Conservation (phyloP, 2,113 vertebrate genomes). For the Epinephelus lanceolatus region DNA sequence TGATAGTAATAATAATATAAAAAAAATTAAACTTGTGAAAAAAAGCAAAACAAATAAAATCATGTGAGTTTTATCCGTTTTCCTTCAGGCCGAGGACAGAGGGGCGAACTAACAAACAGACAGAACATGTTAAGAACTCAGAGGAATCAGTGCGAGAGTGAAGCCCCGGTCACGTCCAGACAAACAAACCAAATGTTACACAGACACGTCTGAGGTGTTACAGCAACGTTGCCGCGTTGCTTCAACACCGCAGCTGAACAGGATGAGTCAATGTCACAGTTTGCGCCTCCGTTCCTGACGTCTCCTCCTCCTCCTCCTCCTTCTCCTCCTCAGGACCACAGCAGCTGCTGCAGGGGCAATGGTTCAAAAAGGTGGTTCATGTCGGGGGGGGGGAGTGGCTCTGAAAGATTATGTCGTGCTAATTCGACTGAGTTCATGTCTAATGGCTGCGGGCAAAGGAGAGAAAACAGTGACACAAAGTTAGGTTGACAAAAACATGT, state of each 20-base stretch:
- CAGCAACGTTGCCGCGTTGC: conserved; percentile 61
- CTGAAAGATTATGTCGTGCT: conserved; percentile 92
- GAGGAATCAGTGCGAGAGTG: conserved; percentile 77
- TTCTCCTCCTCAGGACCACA: conserved; percentile 69
- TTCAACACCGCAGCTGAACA: conserved; percentile 74
- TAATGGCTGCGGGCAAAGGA: conserved; percentile 89
- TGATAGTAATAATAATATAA: conserved; percentile 58
- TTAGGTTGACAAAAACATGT: background rate
- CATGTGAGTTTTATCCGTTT: conserved; percentile 70
- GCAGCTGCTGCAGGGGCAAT: conserved; percentile 71
- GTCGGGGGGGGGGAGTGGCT: conserved; percentile 36
- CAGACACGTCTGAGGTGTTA: conserved; percentile 68
- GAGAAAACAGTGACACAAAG: conserved; percentile 22
- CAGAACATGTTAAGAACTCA: conserved; percentile 77
- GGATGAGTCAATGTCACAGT: conserved; percentile 78
- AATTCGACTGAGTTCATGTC: conserved; percentile 97
- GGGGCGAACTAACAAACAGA: conserved; percentile 85
- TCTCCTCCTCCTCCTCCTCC: conserved; percentile 25
- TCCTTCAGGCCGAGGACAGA: conserved; percentile 85
- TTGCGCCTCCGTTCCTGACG: conserved; percentile 68
- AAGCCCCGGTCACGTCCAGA: conserved; percentile 67
- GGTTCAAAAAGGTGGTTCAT: conserved; percentile 66
- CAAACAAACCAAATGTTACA: conserved; percentile 70
- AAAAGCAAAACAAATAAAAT: conserved; percentile 81
- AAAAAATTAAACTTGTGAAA: conserved; percentile 73